phyloP scores from a whole-genome alignment of 2,888 invertebrate species.

The Monopis laevigella region DNA sequence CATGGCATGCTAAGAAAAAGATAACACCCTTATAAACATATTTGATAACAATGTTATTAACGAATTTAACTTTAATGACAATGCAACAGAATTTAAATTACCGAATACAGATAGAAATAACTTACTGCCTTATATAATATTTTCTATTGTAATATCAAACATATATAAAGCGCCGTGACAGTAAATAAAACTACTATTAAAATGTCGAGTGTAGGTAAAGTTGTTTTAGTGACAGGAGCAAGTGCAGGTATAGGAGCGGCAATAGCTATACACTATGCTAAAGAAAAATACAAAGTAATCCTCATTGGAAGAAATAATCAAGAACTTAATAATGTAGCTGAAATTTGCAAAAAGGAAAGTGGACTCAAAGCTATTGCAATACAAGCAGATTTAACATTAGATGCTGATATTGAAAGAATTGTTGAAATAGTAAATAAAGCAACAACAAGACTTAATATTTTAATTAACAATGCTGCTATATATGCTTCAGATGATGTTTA shows the following conservation, averaged over 20 bases:
- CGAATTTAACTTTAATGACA: too few relatives aligned
- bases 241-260: slow-evolving; percentile 19
- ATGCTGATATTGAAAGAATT: slow-evolving; percentile 69
- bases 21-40: too few relatives aligned
- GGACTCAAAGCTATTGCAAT: slow-evolving; percentile 51
- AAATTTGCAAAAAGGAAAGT: slow-evolving; percentile 19
- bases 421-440: slow-evolving; percentile 70
- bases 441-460: slow-evolving; percentile 73
- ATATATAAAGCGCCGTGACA: too few relatives aligned
- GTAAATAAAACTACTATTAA: too few relatives aligned
- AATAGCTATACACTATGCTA: slow-evolving; percentile 17
- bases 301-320: slow-evolving; percentile 16
- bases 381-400: slow-evolving; percentile 71
- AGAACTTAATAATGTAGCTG: slow-evolving; percentile 14
- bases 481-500: slow-evolving; percentile 79
- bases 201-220: slow-evolving; percentile 16
- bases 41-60: too few relatives aligned
- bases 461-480: slow-evolving; percentile 84
- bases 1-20: too few relatives aligned
- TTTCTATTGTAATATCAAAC: too few relatives aligned
- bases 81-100: too few relatives aligned
- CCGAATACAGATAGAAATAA: too few relatives aligned
- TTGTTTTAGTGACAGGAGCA: slow-evolving; percentile 18
- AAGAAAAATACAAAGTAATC: slow-evolving; percentile 16
- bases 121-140: too few relatives aligned